A percentile compares a stretch with the other conserved stretches of the same genome.
Conservation (phyloP, 2,888 invertebrate genomes). For the Antheraea yamamai region DNA sequence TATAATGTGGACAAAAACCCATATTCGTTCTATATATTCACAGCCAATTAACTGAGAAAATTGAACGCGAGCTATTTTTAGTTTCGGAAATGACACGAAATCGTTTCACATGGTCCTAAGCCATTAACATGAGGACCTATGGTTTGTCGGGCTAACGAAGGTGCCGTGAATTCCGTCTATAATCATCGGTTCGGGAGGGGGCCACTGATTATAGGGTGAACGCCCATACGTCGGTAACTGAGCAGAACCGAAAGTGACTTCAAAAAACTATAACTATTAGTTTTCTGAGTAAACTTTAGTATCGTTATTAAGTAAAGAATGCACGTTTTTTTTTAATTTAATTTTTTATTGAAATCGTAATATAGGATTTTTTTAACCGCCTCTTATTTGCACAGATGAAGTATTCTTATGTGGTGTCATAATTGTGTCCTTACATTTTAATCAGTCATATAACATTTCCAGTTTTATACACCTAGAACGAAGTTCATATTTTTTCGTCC, state of each 20-base stretch:
- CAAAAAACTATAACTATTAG: slow-evolving; percentile 23
- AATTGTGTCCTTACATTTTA: too few species aligned
- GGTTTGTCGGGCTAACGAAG: slow-evolving; percentile 78
- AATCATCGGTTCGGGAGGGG: slow-evolving; percentile 64
- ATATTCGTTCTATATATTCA: slow-evolving; percentile 37
- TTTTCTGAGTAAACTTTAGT: slow-evolving; percentile 5
- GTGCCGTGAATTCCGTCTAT: slow-evolving; percentile 71
- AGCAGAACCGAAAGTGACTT: slow-evolving; percentile 46
- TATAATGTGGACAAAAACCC: not conserved
- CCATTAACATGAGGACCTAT: slow-evolving; percentile 67
- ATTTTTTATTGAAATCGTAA: not conserved
- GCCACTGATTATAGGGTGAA: slow-evolving; percentile 73
- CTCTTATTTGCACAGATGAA: too few species aligned
- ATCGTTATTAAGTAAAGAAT: slow-evolving; percentile 4
- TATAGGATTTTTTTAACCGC: too few species aligned
- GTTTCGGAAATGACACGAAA: slow-evolving; percentile 69
- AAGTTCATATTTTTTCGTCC: too few species aligned
- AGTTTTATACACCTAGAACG: too few species aligned
- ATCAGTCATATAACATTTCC: too few species aligned
- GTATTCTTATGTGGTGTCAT: too few species aligned
- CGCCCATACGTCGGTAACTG: slow-evolving; percentile 64
- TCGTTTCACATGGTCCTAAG: slow-evolving; percentile 55
- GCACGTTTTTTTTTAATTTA: not conserved
- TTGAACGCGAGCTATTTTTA: slow-evolving; percentile 44
- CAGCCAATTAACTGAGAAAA: slow-evolving; percentile 63